Evolutionary conservation across 2,797 vertebrate genomes (phyloP), one percentile per base, ranked within the genome.

Genomic region (Darevskia mixta): DNA sequence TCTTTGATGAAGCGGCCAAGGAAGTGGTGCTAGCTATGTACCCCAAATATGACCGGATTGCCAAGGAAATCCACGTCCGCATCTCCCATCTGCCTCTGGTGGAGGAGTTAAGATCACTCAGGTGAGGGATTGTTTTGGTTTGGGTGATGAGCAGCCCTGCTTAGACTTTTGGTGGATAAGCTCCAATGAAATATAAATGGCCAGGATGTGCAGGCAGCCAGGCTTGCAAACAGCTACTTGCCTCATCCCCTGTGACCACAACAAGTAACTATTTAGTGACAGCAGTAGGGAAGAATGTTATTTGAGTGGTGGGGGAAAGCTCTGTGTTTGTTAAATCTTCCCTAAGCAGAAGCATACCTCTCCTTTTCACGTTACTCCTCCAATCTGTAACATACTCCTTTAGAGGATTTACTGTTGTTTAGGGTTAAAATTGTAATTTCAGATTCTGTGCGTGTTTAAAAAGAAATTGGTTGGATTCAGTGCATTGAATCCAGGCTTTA

Each of bases 1-100:
- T 99, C 90, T 99, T 99, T 1, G 98, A 99, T 4, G 99, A 99
- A 95, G 98, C 98, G 0, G 98, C 98, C 10, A 98, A 98, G 94
- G 98, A 99, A 75, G 99, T 99, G 8, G 99, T 99, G 71, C 92
- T 99, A 86, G 98, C 98, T 92, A 99, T 99, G 99, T 99, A 99
- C 93, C 99, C 99, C 9, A 99, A 99, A 92, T 99, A 99, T 0
- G 97, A 98, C 92, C 98, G 98, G 15, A 99, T 99, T 9, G 97
- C 98, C 82, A 98, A 97, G n/a, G 98, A 98, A 93, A 98, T 99
- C 95, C 98, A 99, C 0, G 98, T 98, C 87, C 98, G 99, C 9
- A 98, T 99, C 93, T 98, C 98, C 75, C 99, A 98, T 95, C 97
- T 99, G 82, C 99, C 99, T 0, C 96, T 99, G 77, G 99, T 99